phyloP scores from a whole-genome alignment of 2,113 vertebrate species.

The Pithys albifrons region DNA sequence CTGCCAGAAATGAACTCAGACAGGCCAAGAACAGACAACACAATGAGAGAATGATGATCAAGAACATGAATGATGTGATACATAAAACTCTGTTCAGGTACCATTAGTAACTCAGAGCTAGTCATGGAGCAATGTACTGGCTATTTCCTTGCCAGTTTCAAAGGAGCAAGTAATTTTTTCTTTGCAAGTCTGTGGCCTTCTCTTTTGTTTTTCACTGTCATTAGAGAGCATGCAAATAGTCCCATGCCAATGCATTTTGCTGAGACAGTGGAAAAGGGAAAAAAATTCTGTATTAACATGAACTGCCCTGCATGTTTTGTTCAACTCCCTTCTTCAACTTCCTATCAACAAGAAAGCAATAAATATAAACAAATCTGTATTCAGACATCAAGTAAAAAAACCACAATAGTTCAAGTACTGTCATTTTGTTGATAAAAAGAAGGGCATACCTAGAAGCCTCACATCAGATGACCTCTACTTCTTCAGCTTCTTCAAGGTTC shows the following conservation, averaged over 20 bases:
- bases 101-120: background rate
- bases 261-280: background rate
- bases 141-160: background rate
- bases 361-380: background rate
- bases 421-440: constrained; percentile 53
- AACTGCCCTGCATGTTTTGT: background rate
- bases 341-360: background rate
- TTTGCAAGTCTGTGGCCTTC: background rate
- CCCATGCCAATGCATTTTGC: background rate
- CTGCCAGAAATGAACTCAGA: background rate
- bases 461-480: constrained; percentile 49
- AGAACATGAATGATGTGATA: background rate
- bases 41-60: background rate
- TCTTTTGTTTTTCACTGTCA: background rate
- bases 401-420: background rate
- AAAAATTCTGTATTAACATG: background rate
- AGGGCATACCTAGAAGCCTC: constrained; percentile 65
- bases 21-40: background rate
- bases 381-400: background rate
- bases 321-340: background rate
- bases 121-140: background rate
- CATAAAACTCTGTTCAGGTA: background rate
- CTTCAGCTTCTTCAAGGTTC: constrained; percentile 50
- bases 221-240: background rate
- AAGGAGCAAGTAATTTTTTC: background rate